phyloP scores from a whole-genome alignment of 2,888 invertebrate genomes.

The Tachina fera region DNA sequence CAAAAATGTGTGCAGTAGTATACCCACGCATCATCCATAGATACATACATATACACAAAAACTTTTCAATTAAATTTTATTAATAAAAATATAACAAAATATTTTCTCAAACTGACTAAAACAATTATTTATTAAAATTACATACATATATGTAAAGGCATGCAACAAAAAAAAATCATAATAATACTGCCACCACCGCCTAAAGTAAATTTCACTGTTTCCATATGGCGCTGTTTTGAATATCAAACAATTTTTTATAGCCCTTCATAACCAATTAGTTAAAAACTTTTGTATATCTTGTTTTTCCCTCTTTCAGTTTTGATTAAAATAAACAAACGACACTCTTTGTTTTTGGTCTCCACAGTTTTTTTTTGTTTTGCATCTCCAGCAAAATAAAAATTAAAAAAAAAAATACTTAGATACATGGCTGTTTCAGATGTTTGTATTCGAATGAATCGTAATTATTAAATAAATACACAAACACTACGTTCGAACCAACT shows the following conservation, averaged over 20 bases:
- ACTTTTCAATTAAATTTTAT: too few relatives aligned
- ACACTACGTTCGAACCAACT: background rate
- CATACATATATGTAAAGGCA: background rate
- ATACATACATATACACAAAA: too few relatives aligned
- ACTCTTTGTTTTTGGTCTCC: slow-evolving; percentile 32
- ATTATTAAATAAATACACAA: background rate
- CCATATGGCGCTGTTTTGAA: background rate
- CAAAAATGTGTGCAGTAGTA: too few relatives aligned
- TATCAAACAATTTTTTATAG: slow-evolving; percentile 38
- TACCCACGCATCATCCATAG: too few relatives aligned
- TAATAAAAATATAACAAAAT: slow-evolving; percentile 1
- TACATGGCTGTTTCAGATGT: background rate
- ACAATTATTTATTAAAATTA: slow-evolving; percentile 19
- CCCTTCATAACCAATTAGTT: slow-evolving; percentile 62
- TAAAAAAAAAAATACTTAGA: background rate
- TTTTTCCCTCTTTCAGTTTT: slow-evolving; percentile 38
- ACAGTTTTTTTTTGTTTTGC: background rate
- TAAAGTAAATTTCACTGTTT: slow-evolving; percentile 11
- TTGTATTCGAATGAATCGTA: background rate
- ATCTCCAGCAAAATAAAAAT: background rate
- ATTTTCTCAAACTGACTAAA: slow-evolving; percentile 41
- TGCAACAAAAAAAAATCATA: background rate
- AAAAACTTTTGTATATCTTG: slow-evolving; percentile 24
- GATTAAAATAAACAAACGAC: slow-evolving; percentile 57
- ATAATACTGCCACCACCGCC: background rate